Base-by-base conservation (phyloP, 2,113 vertebrate species). In the Hyperopisus bebe region DNA sequence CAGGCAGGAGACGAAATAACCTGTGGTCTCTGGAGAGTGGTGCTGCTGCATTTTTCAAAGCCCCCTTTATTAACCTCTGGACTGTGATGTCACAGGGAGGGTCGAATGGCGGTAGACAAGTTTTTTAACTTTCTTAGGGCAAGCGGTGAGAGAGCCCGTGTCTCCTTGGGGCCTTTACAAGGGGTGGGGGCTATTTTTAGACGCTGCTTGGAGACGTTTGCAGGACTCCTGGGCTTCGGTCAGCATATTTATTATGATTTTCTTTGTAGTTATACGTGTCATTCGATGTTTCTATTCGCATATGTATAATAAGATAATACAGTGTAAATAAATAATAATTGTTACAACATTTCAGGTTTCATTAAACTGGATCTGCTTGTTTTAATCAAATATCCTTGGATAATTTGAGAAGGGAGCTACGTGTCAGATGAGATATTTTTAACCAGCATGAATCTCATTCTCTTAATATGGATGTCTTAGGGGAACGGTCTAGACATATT, bases 91-190 rank as follows among this genome's bases (percentile, higher is more conserved):
- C 96, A 97, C 84, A 39, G 91, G 92, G 90, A 91, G 93, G 95
- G 96, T 97, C 96, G 89, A 93, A 93, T 98, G 96, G 97, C 97
- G 94, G 93, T 90, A 87, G 94, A 93, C 94, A 93, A 94, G 95
- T 90, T 96, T 97, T 97, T 97, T 98, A 97, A 97, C 95, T 99
- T 99, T 99, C 98, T 98, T 99, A 98, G 98, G 98, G 98, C 97
- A 98, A 97, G 96, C 94, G 94, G 94, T 96, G 95, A 95, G 95
- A 86, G 94, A 96, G 96, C 95, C 93, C 91, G 94, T 93, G 91
- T 62, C 90, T 94, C 92, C 93, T 93, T 90, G 90, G 89, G 94
- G 94, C 94, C 93, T 95, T 94, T 95, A 94, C 94, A 91, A 92
- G 95, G 95, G 93, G 95, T 91, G 90, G 35, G 89, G 86, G 94